A percentile compares a stretch with the other conserved stretches of the same genome.
Evolutionary conservation across 1,140 invertebrate genomes (phyloP).

Genomic region (Microplitis demolitor): DNA sequence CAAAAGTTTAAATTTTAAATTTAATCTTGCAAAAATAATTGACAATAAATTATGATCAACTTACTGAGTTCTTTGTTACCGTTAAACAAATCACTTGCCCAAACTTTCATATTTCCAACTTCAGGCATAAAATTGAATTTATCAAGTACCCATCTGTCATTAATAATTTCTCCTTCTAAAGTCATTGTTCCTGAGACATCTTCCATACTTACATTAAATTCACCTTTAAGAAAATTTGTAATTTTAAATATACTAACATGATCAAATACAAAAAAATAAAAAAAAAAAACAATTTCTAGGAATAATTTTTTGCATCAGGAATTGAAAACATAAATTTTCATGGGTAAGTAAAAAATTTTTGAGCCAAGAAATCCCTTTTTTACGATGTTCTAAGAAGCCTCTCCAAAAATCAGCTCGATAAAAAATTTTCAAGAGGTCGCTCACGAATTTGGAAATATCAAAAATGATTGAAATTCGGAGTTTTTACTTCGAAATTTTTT

Average conservation of each 20-base stretch:
- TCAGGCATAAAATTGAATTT: constrained; percentile 69
- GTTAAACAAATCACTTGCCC: constrained; percentile 64
- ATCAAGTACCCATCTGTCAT: constrained; percentile 58
- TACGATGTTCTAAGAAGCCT: too few relatives aligned
- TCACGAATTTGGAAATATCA: too few relatives aligned
- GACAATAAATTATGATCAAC: constrained; percentile 35
- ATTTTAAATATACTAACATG: background rate
- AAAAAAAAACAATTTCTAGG: background rate
- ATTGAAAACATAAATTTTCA: too few relatives aligned
- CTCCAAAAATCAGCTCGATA: too few relatives aligned
- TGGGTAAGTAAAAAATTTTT: too few relatives aligned
- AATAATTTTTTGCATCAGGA: too few relatives aligned
- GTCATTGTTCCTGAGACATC: constrained; percentile 42
- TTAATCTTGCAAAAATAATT: background rate
- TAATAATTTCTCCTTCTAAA: constrained; percentile 44
- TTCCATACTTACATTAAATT: constrained; percentile 53
- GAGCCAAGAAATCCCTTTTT: too few relatives aligned
- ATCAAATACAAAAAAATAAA: background rate
- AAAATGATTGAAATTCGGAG: too few relatives aligned
- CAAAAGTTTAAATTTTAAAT: background rate
- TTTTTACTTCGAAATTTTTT: too few relatives aligned
- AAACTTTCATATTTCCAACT: constrained; percentile 63
- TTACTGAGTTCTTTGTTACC: constrained; percentile 66
- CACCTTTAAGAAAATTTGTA: constrained; percentile 35
- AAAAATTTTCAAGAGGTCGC: too few relatives aligned